Evolutionary conservation across 2,797 vertebrate genomes (phyloP), one percentile per base, ranked within the genome.

Genomic region (Amniataba percoides): DNA sequence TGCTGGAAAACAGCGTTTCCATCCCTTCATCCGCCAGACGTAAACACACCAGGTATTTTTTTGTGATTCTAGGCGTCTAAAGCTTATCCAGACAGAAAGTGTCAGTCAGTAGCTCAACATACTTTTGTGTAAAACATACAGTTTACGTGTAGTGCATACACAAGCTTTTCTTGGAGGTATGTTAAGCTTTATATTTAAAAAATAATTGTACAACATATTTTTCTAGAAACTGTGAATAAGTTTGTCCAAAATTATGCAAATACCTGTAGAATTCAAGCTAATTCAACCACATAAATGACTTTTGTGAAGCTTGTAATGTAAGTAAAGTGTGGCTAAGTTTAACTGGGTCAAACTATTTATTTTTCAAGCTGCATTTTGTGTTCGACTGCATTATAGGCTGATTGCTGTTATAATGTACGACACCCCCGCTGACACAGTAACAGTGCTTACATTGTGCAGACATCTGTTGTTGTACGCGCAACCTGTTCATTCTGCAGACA

Each of bases 1-100:
- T 62, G 70, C 78, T 70, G 48, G 48, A 59, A 65, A 63, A 62
- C 51, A 58, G 15, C 5, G 6, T 68, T 45, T 57, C 39, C 14
- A 23, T 25, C 18, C 51, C 19, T 56, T 72, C 45, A 19, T 39
- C 25, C 78, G 67, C 25, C 59, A 60, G 40, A 60, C 71, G 72
- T 21, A 16, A 61, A 74, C 36, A 58, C 51, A 58, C 31, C 67
- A 25, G 39, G 43, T n/a, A 62, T 1, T 23, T 42, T 51, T 71
- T 60, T 46, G 23, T 61, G 43, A 67, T 34, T 59, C 7, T 15
- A 14, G 27, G 15, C n/a, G n/a, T 66, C 42, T 51, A 53, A 67
- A 53, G 23, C 48, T 36, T 7, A 42, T 71, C 56, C 39, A 48
- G 39, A 18, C 31, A 51, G 16, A 56, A 48, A 21, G 53, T 52